Conservation (phyloP, 2,797 vertebrate species). For the Thunnus albacares region DNA sequence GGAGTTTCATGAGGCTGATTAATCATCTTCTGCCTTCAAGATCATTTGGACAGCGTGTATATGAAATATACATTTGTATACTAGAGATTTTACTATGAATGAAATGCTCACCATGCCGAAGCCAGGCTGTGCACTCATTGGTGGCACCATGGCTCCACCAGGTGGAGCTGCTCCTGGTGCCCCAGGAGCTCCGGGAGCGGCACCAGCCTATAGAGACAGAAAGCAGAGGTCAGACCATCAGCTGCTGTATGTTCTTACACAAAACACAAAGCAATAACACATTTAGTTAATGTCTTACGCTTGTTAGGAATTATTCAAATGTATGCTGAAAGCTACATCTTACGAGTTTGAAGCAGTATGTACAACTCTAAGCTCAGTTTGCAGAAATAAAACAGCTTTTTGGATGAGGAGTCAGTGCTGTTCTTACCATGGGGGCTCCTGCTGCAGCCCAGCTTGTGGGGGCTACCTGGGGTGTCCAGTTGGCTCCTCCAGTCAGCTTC, state of each 20-base stretch:
- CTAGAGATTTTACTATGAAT: neutral
- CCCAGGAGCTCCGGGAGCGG: constrained; percentile 73
- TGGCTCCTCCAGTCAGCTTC: constrained; percentile 96
- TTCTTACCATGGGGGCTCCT: constrained; percentile 90
- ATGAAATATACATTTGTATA: neutral
- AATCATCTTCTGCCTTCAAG: neutral
- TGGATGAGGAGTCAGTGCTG: neutral
- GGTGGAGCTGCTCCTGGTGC: constrained; percentile 86
- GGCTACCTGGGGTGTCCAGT: constrained; percentile 97
- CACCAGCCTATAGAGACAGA: constrained; percentile 72
- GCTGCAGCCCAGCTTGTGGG: constrained; percentile 93
- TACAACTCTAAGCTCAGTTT: neutral
- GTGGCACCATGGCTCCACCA: constrained; percentile 77
- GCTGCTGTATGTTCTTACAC: neutral
- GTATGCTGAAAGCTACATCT: neutral
- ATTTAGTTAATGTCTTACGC: no score
- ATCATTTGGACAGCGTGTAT: neutral
- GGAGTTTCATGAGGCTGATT: neutral
- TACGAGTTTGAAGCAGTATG: neutral
- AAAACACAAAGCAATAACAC: neutral
- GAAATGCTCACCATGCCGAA: constrained; percentile 92
- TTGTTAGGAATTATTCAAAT: neutral
- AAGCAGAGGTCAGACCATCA: constrained; percentile 18
- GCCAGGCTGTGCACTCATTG: constrained; percentile 86
- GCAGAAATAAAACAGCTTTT: neutral